Percentiles rank a stretch among this genome's conserved stretches.
Conservation (phyloP, 2,797 vertebrate genomes). For the Parauchenoglanis ngamensis region DNA sequence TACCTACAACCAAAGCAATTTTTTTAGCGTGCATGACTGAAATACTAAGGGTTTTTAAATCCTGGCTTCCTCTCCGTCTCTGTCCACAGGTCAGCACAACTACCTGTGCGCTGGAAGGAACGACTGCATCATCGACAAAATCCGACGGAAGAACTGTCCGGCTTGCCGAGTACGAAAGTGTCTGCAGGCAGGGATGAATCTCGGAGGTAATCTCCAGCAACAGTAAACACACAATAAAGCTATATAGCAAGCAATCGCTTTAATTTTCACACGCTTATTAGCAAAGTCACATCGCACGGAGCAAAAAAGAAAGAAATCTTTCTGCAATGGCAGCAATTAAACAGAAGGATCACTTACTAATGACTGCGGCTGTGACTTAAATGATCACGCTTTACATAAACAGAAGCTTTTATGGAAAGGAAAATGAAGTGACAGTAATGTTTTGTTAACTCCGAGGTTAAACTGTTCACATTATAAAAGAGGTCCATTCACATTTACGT, state of each 20-base stretch:
- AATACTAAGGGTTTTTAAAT: background rate
- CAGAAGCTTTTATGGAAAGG: background rate
- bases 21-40: background rate
- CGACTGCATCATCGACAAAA: slow-evolving; percentile 99
- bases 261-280: background rate
- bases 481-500: background rate
- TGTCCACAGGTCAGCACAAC: slow-evolving; percentile 93
- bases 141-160: slow-evolving; percentile 98
- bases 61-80: slow-evolving; percentile 55
- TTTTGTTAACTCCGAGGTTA: background rate
- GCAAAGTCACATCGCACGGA: background rate
- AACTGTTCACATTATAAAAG: background rate
- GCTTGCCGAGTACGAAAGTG: slow-evolving; percentile 98
- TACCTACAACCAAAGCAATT: background rate
- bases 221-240: background rate
- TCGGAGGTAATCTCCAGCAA: slow-evolving; percentile 83
- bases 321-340: background rate
- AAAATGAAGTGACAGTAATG: background rate
- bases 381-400: background rate
- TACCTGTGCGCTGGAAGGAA: slow-evolving; percentile 98
- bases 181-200: slow-evolving; percentile 98
- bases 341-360: background rate
- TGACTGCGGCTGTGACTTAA: background rate
- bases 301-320: background rate
- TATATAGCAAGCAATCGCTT: background rate